phyloP scores from a whole-genome alignment of 2,797 vertebrate genomes.

The Sarcoramphus papa region DNA sequence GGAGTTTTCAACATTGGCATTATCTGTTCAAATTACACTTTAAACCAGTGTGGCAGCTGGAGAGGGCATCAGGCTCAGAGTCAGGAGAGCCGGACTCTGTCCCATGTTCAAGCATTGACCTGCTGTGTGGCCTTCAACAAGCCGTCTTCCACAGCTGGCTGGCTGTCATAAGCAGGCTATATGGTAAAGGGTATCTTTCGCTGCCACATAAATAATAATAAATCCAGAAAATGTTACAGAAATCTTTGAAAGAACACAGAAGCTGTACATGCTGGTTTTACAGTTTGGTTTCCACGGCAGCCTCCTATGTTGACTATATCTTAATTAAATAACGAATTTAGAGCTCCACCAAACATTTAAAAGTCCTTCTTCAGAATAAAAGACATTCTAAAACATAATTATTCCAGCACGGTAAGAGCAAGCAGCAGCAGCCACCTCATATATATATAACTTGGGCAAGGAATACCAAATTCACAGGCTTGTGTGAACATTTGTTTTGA shows the following conservation, averaged over 20 bases:
- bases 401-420: not conserved
- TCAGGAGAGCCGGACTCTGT: not conserved
- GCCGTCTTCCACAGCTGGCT: not conserved
- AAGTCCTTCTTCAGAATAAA: slow-evolving; percentile 3
- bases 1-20: not conserved
- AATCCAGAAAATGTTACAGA: not conserved
- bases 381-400: not conserved
- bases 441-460: not conserved
- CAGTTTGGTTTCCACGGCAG: slow-evolving; percentile 28
- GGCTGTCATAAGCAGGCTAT: not conserved
- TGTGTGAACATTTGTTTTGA: not conserved
- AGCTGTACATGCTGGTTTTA: not conserved
- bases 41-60: rapidly evolving
- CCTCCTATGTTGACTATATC: not conserved
- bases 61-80: not conserved
- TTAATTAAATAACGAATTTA: slow-evolving; percentile 18
- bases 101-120: rapidly evolving
- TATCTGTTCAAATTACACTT: not conserved
- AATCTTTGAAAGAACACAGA: not conserved
- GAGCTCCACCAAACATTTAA: not conserved
- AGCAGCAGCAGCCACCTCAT: not conserved
- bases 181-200: not conserved
- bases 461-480: not conserved
- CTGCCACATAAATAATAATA: not conserved
- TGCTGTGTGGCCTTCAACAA: not conserved